phyloP scores from a whole-genome alignment of 2,113 vertebrate genomes.

The Hemiscyllium ocellatum region DNA sequence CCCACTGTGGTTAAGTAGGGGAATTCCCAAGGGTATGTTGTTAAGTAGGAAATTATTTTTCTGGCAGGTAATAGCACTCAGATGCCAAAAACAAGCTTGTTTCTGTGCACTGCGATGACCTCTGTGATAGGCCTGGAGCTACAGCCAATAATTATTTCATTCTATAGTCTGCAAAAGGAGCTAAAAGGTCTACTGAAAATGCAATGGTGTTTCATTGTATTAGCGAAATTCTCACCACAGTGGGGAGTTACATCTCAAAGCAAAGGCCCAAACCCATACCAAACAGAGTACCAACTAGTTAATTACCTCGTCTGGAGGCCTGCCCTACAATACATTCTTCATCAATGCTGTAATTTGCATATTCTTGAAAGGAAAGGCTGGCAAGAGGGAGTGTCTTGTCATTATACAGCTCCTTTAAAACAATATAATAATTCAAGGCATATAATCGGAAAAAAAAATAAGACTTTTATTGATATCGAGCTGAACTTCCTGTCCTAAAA shows the following conservation, averaged over 20 bases:
- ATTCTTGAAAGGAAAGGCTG: background rate
- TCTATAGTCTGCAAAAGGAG: background rate
- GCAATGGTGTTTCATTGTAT: background rate
- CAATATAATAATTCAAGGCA: background rate
- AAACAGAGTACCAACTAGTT: background rate
- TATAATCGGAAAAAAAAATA: background rate
- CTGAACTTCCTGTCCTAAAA: too few species aligned
- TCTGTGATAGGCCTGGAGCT: background rate
- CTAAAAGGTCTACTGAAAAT: background rate
- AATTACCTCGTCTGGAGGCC: background rate
- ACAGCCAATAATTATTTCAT: background rate
- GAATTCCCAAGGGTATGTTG: background rate
- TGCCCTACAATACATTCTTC: background rate
- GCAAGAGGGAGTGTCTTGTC: background rate
- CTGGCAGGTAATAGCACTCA: background rate
- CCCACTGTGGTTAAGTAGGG: background rate
- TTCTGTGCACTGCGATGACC: background rate
- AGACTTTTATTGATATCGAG: too few species aligned
- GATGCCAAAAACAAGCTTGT: background rate
- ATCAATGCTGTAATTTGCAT: background rate
- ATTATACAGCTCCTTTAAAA: background rate
- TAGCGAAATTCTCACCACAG: background rate
- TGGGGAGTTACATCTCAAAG: background rate
- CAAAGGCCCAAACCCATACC: background rate
- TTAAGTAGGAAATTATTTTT: background rate